Base-by-base conservation (phyloP, 2,888 invertebrate species). In the Melieria picta region DNA sequence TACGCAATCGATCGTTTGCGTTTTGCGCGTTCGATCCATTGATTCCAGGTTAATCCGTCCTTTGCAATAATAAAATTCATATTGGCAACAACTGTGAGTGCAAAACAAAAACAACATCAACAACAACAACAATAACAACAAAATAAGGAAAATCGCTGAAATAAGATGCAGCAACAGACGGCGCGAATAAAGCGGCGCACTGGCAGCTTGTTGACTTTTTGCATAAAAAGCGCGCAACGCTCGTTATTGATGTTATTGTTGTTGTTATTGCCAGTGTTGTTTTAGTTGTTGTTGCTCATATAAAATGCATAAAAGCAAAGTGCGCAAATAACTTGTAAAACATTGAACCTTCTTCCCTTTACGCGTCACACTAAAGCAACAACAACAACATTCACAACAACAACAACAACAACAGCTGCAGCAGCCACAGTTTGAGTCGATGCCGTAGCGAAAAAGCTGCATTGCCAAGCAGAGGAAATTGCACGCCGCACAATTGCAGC, bases 321-420 rank as follows among this genome's bases (percentile, higher is more conserved):
- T 65, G 71, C 58, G 67, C 67, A 71, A 71, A 71, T 71, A 66
- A 63, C 67, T 71, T 67, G 71, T 71, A 67, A 71, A 71, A 67
- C 71, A 67, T 71, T 71, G 67, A 63, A 71, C 58, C 48, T 48
- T 10, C 10, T 52, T 42, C 48, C 11, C 42, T 63, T 55, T 43
- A 42, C 42, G 52, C 16, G 11, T n/a, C 52, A n/a, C 42, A n/a
- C n/a, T 5, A 4, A 7, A 47, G 30, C 30, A 48, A 30, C 30
- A 30, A 30, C 30, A 30, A 63, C 46, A 61, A 13, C 11, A 7
- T 13, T 9, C 42, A 61, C 42, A 61, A 3, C 11, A 61, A 47
- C 47, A 63, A 47, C 11, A 45, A n/a, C 16, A 65, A 11, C 43
- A 7, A 56, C 48, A 60, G 61, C 61, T 43, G 61, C 16, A 62